Evolutionary conservation across 1,140 invertebrate species (phyloP), one percentile per base, ranked within the genome.

Genomic region (Melitaea cinxia): DNA sequence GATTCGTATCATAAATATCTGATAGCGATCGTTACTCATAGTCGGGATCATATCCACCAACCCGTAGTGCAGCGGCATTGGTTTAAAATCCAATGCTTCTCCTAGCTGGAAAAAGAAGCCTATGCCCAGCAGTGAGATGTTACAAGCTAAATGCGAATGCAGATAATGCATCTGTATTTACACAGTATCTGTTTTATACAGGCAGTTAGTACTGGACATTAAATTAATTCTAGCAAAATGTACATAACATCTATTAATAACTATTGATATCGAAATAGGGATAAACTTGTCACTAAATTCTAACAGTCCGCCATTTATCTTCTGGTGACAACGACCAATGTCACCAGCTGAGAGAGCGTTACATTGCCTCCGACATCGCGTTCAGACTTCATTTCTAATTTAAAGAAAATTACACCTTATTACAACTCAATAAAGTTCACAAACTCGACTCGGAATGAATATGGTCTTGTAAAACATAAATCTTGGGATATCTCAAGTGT

Each of bases 311-410:
- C 62, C 75, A 83, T 88, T 77, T 84, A 86, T 88, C 83, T 82
- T 79, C 65, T 55, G 73, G 75, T 81, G 85, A 88, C 83, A 83
- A 81, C 78, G 70, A 80, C 72, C 78, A 75, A 75, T 86, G 77
- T 83, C 75, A 69, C 65, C 65, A 75, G 73, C 72, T 68, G 78
- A 79, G 73, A 73, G 73, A 77, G 66, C 65, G 72, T 76, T 76
- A 65, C 56, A 72, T 63, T 55, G 55, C 60, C 55, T n/a, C 63
- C 63, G 47, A 52, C 50, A 68, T 52, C 54, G 54, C 52, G 55
- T 65, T 62, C 56, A 45, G 33, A 62, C 47, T 49, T 58, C 28
- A 65, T 6, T 12, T 52, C 12, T 42, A 19, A 52, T 30, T 30
- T 30, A 37, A 24, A 56, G 19, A 50, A 75, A 60, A 68, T 21